Evolutionary conservation across 2,888 invertebrate genomes (phyloP), one percentile per base, ranked within the genome.

Genomic region (Resseliella maxima): DNA sequence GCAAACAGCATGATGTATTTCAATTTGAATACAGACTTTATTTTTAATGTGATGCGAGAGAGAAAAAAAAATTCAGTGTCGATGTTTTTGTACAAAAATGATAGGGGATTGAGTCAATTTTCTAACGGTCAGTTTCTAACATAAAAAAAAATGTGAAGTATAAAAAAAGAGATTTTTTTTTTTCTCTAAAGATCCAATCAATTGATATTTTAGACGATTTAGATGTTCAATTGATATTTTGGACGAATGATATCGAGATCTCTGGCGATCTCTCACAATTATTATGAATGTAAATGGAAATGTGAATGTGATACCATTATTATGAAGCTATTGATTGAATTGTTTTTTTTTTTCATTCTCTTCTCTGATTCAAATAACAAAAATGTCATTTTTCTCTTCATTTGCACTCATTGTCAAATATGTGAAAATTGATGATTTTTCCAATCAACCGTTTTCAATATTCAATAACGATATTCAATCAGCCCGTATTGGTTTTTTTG

Each of bases 1-100:
- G 59, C 59, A 59, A 72, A 72, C 72, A 72, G 72, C 72, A 72
- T 72, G 72, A 72, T 72, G 72, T 72, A 72, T 72, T 72, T 72
- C 72, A 72, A 72, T 72, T 72, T 72, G 72, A 72, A 72, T 72
- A 35, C 31, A 72, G 72, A 72, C 72, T 59, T 59, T 24, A 72
- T 72, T 72, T n/a, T 31, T 31, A 59, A 59, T 59, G 59, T 59
- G n/a, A 24, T 59, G 59, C 10, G 3, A 72, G 6, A 72, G 2
- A 15, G 31, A 72, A 72, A 72, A 72, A 72, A 72, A 35, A 31
- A 31, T 31, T 31, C 31, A 72, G 15, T 31, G 31, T 2, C 31
- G 72, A 5, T 27, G 59, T 72, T 72, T 72, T 72, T 15, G 15
- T 35, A 31, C 18, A 72, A 72, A 72, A 72, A n/a, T 31, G 5